Percentiles rank a stretch among this genome's conserved stretches.
Conservation (phyloP, 2,888 invertebrate species). For the Pterostichus madidus region DNA sequence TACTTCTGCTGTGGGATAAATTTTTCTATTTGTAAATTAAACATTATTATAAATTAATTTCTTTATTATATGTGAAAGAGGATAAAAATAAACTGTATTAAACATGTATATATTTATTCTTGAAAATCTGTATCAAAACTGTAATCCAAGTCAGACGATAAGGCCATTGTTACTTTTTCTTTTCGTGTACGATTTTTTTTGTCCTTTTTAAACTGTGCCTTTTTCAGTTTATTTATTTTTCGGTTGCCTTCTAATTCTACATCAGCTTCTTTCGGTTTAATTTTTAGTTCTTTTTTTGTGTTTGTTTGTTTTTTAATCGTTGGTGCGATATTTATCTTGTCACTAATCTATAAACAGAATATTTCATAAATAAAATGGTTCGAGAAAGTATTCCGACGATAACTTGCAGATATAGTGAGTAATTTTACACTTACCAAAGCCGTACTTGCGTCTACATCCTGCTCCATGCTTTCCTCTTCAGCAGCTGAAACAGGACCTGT, state of each 20-base stretch:
- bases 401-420: no score
- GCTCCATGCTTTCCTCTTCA: slow-evolving; percentile 78
- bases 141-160: slow-evolving; percentile 84
- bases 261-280: slow-evolving; percentile 82
- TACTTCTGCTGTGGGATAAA: slow-evolving; percentile 90
- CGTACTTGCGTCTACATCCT: slow-evolving; percentile 74
- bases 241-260: slow-evolving; percentile 86
- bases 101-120: slow-evolving; percentile 43
- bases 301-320: slow-evolving; percentile 74
- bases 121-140: slow-evolving; percentile 79
- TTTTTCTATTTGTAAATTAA: slow-evolving; percentile 3
- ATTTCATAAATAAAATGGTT: slow-evolving; percentile 62
- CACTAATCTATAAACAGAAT: slow-evolving; percentile 71
- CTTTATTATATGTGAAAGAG: slow-evolving; percentile 39
- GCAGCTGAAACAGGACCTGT: slow-evolving; percentile 81
- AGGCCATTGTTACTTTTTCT: slow-evolving; percentile 82
- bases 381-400: no score
- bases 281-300: slow-evolving; percentile 73
- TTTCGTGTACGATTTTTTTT: slow-evolving; percentile 80
- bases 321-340: slow-evolving; percentile 72
- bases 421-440: slow-evolving; percentile 71
- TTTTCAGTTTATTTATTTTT: slow-evolving; percentile 81
- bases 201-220: slow-evolving; percentile 84
- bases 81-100: slow-evolving; percentile 52
- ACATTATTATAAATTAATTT: slow-evolving; percentile 30